phyloP scores from a whole-genome alignment of 1,140 invertebrate genomes.

The Diprion similis region DNA sequence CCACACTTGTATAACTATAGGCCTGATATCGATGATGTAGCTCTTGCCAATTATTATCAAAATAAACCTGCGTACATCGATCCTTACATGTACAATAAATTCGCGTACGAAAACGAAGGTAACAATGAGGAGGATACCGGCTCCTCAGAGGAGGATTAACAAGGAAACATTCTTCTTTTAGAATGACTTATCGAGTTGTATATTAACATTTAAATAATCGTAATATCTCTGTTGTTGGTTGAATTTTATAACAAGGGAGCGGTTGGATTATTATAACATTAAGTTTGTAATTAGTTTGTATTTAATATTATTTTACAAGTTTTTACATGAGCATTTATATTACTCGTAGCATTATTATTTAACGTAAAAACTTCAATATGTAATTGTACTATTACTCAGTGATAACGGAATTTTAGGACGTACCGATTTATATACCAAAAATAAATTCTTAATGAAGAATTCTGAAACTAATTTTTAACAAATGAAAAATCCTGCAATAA shows the following conservation, averaged over 20 bases:
- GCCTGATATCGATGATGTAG: slow-evolving; percentile 47
- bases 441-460: slow-evolving; percentile 30
- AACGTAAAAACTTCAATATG: slow-evolving; percentile 52
- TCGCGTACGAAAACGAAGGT: slow-evolving; percentile 7
- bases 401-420: slow-evolving; percentile 31
- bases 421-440: slow-evolving; percentile 36
- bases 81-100: slow-evolving; percentile 22
- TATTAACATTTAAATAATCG: slow-evolving; percentile 2
- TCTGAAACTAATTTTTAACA: slow-evolving; percentile 2
- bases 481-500: slow-evolving; percentile 40
- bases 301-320: slow-evolving; percentile 48
- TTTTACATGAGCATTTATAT: slow-evolving; percentile 35
- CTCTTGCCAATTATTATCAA: slow-evolving; percentile 52
- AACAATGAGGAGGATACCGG: slow-evolving; percentile 13
- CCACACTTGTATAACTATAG: slow-evolving; percentile 55
- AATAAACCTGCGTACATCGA: slow-evolving; percentile 37
- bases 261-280: slow-evolving; percentile 39
- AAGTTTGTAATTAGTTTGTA: slow-evolving; percentile 63
- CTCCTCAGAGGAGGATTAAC: slow-evolving; percentile 23
- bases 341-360: slow-evolving; percentile 51
- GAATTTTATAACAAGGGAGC: slow-evolving; percentile 6
- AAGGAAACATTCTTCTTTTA: slow-evolving; percentile 9
- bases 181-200: slow-evolving; percentile 17
- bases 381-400: slow-evolving; percentile 48
- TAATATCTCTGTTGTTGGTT: slow-evolving; percentile 14